These are phyloP conservation scores for Vimba vimba DNA, from an alignment of 2,113 vertebrate species.

Conservation along the genomic window DNA sequence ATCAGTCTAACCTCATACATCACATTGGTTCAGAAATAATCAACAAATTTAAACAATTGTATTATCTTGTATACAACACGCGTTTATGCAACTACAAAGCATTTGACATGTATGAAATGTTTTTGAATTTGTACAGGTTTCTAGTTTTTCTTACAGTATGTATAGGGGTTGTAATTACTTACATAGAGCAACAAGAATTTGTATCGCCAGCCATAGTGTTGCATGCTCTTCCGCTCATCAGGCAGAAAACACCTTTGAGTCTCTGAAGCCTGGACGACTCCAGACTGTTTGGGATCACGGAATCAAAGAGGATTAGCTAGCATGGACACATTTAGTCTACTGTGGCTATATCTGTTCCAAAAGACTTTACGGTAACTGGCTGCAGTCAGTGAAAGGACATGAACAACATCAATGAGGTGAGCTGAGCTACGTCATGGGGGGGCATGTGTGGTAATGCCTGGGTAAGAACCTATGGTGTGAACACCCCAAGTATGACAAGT, in stretches of 20 bases:
- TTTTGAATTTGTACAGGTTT: neutral
- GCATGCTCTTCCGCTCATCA: conserved; percentile 54
- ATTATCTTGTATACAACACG: neutral
- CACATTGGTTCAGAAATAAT: neutral
- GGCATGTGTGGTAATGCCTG: neutral
- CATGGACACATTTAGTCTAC: conserved; percentile 71
- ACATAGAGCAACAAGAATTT: conserved; percentile 55
- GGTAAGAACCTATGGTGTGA: neutral
- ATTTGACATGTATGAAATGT: neutral
- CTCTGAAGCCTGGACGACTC: conserved; percentile 58
- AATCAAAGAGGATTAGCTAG: conserved; percentile 74
- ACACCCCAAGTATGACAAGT: neutral
- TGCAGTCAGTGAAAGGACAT: conserved; percentile 24
- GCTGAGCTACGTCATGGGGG: neutral
- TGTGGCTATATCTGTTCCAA: conserved; percentile 64
- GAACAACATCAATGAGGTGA: conserved; percentile 25
- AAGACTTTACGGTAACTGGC: conserved; percentile 44
- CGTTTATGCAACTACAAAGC: neutral
- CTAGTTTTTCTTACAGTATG: neutral
- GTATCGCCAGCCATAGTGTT: conserved; percentile 41
- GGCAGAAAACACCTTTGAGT: conserved; percentile 52
- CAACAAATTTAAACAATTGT: neutral
- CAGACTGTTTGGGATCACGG: conserved; percentile 46
- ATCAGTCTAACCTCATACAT: neutral
- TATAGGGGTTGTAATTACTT: conserved; percentile 58